Evolutionary conservation across 2,797 vertebrate species (phyloP).

Genomic region (Micrastur ruficollis): DNA sequence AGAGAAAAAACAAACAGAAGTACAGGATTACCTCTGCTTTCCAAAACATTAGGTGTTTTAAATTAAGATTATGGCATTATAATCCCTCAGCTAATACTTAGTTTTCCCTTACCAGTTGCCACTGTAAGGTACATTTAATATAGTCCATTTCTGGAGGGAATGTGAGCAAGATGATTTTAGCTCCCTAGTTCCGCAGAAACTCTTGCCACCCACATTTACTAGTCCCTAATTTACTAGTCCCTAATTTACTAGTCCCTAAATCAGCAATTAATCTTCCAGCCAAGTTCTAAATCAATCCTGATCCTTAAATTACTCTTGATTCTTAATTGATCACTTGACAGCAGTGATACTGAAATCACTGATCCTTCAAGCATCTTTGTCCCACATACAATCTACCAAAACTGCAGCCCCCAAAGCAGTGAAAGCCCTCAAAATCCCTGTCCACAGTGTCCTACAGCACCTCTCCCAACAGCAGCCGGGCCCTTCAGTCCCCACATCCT

Average conservation of each 20-base stretch:
- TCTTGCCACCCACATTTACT: background rate
- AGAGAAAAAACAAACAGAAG: background rate
- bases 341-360: background rate
- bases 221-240: no score
- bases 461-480: background rate
- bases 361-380: background rate
- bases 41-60: background rate
- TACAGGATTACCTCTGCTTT: background rate
- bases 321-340: background rate
- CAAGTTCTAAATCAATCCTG: background rate
- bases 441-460: background rate
- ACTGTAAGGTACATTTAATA: background rate
- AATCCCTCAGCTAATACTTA: background rate
- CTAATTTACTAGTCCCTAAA: background rate
- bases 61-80: background rate
- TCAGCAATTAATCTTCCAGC: background rate
- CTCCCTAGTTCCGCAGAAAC: background rate
- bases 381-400: background rate
- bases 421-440: background rate
- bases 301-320: background rate
- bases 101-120: background rate
- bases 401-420: background rate
- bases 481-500: background rate
- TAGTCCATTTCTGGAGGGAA: background rate
- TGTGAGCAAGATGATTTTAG: background rate